phyloP scores from a whole-genome alignment of 1,140 invertebrate species.

The Idris sp. region DNA sequence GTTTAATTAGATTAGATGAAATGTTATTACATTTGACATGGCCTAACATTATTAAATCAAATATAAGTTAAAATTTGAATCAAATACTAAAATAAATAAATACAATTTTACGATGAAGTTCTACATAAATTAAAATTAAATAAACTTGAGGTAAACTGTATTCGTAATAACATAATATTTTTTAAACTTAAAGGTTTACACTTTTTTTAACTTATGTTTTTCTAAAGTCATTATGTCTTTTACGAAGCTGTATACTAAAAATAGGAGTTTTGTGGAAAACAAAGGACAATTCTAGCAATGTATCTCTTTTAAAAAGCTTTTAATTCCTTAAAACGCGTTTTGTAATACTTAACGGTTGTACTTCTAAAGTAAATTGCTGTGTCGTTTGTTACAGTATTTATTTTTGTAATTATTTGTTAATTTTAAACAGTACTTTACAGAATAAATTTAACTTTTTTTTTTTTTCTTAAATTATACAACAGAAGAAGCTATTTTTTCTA shows the following conservation, averaged over 20 bases:
- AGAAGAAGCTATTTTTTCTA: too few species aligned
- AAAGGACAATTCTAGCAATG: constrained; percentile 2
- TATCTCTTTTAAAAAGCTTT: neutral
- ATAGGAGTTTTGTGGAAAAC: neutral
- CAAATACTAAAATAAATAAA: neutral
- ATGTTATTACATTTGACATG: constrained; percentile 15
- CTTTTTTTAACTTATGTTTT: neutral
- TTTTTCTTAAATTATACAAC: too few species aligned
- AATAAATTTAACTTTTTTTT: too few species aligned
- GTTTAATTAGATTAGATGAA: constrained; percentile 19
- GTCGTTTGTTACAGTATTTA: too few species aligned
- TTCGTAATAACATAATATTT: too few species aligned
- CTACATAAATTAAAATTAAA: neutral
- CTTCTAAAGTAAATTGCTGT: too few species aligned
- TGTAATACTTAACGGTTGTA: neutral
- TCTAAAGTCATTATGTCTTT: neutral
- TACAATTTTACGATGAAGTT: neutral
- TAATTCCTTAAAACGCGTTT: neutral
- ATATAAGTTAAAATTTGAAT: constrained; percentile 1
- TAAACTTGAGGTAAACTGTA: too few species aligned
- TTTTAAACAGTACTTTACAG: too few species aligned
- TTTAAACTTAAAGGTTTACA: too few species aligned
- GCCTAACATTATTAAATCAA: constrained; percentile 14
- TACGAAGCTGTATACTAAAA: neutral
- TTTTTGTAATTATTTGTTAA: too few species aligned